A percentile compares a stretch with the other conserved stretches of the same genome.
These are phyloP conservation scores for Taeniopygia guttata DNA, from an alignment of 2,797 vertebrate genomes.

Conservation along the genomic window DNA sequence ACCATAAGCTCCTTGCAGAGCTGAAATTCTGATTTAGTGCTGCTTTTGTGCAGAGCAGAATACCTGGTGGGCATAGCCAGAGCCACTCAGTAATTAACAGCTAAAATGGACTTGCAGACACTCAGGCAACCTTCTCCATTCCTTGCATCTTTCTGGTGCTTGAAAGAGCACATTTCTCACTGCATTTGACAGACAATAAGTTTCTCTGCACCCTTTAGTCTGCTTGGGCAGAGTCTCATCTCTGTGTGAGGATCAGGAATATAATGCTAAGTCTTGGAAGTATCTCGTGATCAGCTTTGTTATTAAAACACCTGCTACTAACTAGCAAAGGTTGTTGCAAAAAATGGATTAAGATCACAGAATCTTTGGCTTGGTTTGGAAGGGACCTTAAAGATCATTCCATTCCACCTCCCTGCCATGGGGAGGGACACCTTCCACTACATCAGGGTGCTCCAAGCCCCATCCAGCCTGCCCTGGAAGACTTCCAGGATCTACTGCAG, in stretches of 20 bases:
- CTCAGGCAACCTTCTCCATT: neutral
- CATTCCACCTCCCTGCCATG: neutral
- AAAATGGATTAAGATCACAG: neutral
- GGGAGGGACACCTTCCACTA: neutral
- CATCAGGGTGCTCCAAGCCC: neutral
- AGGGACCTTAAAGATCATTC: neutral
- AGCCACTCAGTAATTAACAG: neutral
- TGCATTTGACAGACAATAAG: neutral
- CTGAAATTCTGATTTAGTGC: neutral
- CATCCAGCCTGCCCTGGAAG: neutral
- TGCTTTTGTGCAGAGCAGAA: neutral
- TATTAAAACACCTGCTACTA: neutral
- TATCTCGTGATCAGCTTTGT: neutral
- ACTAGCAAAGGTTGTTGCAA: neutral
- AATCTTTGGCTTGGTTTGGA: neutral
- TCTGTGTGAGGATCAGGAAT: neutral
- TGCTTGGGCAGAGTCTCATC: neutral
- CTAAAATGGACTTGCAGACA: neutral
- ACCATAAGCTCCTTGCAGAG: rapidly evolving
- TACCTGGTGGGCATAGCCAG: neutral
- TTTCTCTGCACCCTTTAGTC: neutral
- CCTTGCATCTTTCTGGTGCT: neutral
- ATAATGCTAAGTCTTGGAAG: neutral
- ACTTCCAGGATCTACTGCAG: neutral
- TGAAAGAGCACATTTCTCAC: neutral